Conservation (phyloP, 2,113 vertebrate species). For the Chamaea fasciata region DNA sequence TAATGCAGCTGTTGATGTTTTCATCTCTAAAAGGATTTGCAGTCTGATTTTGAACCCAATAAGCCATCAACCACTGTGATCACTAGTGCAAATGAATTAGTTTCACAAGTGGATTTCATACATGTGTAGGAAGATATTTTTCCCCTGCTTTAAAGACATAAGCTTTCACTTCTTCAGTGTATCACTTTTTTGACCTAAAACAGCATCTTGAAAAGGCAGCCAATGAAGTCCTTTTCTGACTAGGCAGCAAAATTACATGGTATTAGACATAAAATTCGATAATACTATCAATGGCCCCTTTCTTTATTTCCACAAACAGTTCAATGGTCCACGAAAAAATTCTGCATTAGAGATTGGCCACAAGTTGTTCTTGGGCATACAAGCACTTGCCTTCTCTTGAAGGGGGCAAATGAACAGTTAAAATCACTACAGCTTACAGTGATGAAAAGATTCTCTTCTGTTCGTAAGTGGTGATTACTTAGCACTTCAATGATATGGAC, state of each 20-base stretch:
- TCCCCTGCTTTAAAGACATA: not conserved
- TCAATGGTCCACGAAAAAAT: not conserved
- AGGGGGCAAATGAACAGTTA: not conserved
- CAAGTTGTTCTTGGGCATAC: not conserved
- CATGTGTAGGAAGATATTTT: not conserved
- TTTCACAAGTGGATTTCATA: not conserved
- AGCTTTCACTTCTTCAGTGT: not conserved
- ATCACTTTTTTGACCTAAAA: not conserved
- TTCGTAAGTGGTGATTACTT: not conserved
- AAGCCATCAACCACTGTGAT: not conserved
- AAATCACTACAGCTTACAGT: not conserved
- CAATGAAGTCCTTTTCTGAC: not conserved
- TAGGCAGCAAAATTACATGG: not conserved
- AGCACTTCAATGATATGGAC: not conserved
- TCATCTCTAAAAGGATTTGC: not conserved
- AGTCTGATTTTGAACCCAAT: not conserved
- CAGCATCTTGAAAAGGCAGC: not conserved
- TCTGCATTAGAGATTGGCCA: rapidly evolving
- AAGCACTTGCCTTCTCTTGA: not conserved
- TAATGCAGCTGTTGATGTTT: not conserved
- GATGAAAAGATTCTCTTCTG: not conserved
- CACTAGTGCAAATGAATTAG: not conserved
- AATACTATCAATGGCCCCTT: rapidly evolving
- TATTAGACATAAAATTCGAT: not conserved
- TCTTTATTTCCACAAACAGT: not conserved